These are phyloP conservation scores for Leucopsar rothschildi DNA, from an alignment of 2,113 vertebrate species.

Conservation along the genomic window DNA sequence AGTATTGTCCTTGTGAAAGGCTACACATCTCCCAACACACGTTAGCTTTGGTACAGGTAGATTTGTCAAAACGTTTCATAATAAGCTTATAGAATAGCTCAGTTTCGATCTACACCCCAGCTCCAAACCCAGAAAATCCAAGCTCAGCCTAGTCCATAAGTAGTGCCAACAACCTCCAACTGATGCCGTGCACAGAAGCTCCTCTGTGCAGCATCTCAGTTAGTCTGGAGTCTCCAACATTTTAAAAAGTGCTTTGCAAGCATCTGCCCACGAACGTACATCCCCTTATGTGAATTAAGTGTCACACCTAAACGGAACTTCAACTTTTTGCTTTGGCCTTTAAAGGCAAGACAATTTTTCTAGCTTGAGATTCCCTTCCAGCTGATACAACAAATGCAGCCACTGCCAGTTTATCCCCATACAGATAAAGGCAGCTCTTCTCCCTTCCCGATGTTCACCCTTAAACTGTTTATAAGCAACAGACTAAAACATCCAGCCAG, in stretches of 20 bases:
- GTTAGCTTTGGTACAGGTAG: not conserved
- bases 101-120: not conserved
- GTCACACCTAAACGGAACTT: not conserved
- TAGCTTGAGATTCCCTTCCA: not conserved
- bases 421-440: not conserved
- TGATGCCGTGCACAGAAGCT: rapidly evolving
- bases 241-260: not conserved
- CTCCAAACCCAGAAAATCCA: not conserved
- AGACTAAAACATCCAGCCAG: not conserved
- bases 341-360: not conserved
- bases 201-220: not conserved
- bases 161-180: not conserved
- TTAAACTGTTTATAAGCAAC: not conserved
- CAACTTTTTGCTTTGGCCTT: not conserved
- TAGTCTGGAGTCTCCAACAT: not conserved
- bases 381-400: not conserved
- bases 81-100: not conserved
- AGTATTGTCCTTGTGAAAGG: not conserved
- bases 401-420: not conserved
- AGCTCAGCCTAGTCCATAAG: not conserved
- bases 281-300: not conserved
- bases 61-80: not conserved
- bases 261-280: not conserved
- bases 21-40: not conserved
- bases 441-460: not conserved